Conservation (phyloP, 2,888 invertebrate species). For the Calameuta pallipes region DNA sequence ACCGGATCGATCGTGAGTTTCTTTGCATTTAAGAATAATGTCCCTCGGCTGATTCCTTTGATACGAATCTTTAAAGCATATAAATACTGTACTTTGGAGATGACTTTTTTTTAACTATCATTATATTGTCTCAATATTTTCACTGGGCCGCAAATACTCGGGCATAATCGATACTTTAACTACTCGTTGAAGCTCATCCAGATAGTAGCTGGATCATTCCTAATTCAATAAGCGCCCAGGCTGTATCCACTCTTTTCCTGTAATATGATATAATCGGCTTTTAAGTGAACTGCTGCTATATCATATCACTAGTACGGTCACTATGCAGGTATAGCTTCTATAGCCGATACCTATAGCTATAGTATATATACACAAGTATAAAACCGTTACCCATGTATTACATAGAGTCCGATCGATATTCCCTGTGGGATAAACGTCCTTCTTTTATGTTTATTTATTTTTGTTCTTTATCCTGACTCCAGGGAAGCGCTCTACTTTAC, state of each 20-base stretch:
- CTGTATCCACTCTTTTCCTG: not conserved
- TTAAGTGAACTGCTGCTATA: not conserved
- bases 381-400: not conserved
- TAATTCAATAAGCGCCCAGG: not conserved
- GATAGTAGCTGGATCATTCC: not conserved
- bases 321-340: too few species aligned
- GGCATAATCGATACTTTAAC: not conserved
- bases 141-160: not conserved
- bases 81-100: not conserved
- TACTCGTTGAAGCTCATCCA: not conserved
- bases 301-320: not conserved
- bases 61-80: not conserved
- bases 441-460: not conserved
- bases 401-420: not conserved
- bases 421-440: not conserved
- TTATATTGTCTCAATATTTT: too few species aligned
- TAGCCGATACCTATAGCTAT: too few species aligned
- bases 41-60: slow-evolving; percentile 53
- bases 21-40: slow-evolving; percentile 39
- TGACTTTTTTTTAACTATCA: not conserved
- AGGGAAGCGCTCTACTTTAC: not conserved
- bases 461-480: not conserved
- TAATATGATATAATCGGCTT: not conserved
- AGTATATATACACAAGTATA: not conserved
- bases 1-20: slow-evolving; percentile 36